phyloP scores from a whole-genome alignment of 2,888 invertebrate species.

The Phalera bucephala region DNA sequence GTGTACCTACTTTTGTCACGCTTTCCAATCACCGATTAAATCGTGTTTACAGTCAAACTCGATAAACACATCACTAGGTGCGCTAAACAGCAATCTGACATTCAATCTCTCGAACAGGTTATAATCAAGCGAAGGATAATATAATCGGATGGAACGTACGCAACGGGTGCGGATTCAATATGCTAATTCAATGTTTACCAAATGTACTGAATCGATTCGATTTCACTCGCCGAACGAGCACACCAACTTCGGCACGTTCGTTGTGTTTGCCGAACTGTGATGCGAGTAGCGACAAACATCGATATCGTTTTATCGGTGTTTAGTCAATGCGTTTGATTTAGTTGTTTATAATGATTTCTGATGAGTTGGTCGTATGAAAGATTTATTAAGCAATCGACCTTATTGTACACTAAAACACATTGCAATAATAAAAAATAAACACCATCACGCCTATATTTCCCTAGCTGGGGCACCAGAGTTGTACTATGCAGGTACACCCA shows the following conservation, averaged over 20 bases:
- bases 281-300: slow-evolving; percentile 9
- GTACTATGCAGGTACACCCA: too few relatives aligned
- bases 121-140: slow-evolving; percentile 47
- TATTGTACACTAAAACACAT: too few relatives aligned
- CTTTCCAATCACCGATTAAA: too few relatives aligned
- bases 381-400: too few relatives aligned
- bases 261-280: slow-evolving; percentile 33
- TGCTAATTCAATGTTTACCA: slow-evolving; percentile 55
- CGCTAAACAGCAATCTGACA: slow-evolving; percentile 24
- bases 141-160: slow-evolving; percentile 37
- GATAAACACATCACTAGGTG: slow-evolving; percentile 21
- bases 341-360: slow-evolving; percentile 6
- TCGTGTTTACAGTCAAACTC: slow-evolving; percentile 7
- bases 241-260: slow-evolving; percentile 22
- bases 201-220: slow-evolving; percentile 43
- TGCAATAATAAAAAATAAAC: too few relatives aligned
- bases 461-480: too few relatives aligned
- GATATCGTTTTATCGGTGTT: background rate
- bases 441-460: too few relatives aligned
- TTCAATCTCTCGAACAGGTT: slow-evolving; percentile 34
- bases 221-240: slow-evolving; percentile 27
- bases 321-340: slow-evolving; percentile 11
- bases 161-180: slow-evolving; percentile 35
- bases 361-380: too few relatives aligned
- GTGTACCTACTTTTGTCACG: too few relatives aligned